Evolutionary conservation across 2,888 invertebrate species (phyloP).

Genomic region (Mellilla xanthometata): DNA sequence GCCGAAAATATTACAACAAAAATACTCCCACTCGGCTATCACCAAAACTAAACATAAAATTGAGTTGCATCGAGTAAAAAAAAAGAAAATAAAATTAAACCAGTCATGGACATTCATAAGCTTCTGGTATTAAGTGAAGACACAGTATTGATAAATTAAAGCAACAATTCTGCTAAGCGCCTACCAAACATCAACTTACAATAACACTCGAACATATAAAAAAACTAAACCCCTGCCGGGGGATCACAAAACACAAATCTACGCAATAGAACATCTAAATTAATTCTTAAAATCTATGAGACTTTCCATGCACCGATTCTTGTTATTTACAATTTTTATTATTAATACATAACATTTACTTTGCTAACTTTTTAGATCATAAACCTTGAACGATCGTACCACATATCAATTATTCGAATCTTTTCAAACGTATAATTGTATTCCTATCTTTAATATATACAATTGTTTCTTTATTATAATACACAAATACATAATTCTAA

Average conservation of each 20-base stretch:
- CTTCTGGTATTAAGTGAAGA: neutral
- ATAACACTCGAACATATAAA: slow-evolving; percentile 11
- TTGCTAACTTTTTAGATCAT: slow-evolving; percentile 33
- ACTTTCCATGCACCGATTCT: slow-evolving; percentile 57
- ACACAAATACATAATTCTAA: slow-evolving; percentile 23
- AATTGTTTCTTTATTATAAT: slow-evolving; percentile 32
- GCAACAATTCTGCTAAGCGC: slow-evolving; percentile 11
- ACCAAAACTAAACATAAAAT: slow-evolving; percentile 1
- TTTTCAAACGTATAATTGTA: slow-evolving; percentile 51
- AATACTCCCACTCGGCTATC: slow-evolving; percentile 14
- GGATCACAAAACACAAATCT: slow-evolving; percentile 19
- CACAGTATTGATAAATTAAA: neutral
- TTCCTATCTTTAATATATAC: slow-evolving; percentile 44
- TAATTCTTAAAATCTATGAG: slow-evolving; percentile 44
- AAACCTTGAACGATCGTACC: slow-evolving; percentile 60
- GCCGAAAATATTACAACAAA: slow-evolving; percentile 32
- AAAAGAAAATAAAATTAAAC: slow-evolving; percentile 33
- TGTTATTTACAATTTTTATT: slow-evolving; percentile 35
- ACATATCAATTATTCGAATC: slow-evolving; percentile 44
- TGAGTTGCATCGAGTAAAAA: neutral
- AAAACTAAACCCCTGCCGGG: slow-evolving; percentile 12
- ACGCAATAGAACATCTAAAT: slow-evolving; percentile 17
- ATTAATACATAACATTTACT: slow-evolving; percentile 33
- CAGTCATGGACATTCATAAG: slow-evolving; percentile 24
- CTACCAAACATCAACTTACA: slow-evolving; percentile 20